These are phyloP conservation scores for Tipula helvola DNA, from an alignment of 2,888 invertebrate genomes.

Conservation along the genomic window DNA sequence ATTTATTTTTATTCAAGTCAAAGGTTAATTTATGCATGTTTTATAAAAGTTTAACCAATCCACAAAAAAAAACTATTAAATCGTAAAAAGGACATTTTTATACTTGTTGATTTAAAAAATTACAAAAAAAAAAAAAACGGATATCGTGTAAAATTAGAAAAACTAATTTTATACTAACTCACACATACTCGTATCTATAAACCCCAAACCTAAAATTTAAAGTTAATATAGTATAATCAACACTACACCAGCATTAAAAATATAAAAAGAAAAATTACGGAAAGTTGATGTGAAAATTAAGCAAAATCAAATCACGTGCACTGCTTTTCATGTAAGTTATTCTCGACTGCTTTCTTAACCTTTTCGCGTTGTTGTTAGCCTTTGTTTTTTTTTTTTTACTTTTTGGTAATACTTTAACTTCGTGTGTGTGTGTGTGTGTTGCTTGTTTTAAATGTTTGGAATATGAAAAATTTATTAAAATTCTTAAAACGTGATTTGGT, in stretches of 20 bases:
- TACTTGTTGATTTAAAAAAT: not conserved
- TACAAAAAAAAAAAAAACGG: not conserved
- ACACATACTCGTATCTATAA: not conserved
- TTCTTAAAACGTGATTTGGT: constrained; percentile 6
- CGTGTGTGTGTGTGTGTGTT: not conserved
- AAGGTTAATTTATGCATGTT: not conserved
- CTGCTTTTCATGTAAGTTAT: not conserved
- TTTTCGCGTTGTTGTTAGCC: no score
- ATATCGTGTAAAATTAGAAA: not conserved
- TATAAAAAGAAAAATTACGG: not conserved
- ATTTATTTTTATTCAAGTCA: not conserved
- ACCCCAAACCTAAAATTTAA: not conserved
- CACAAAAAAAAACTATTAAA: not conserved
- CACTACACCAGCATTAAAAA: not conserved
- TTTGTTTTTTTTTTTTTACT: no score
- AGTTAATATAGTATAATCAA: not conserved
- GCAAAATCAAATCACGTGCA: not conserved
- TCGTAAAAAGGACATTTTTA: not conserved
- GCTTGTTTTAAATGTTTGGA: not conserved
- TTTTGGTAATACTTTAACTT: no score
- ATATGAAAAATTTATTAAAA: constrained; percentile 5
- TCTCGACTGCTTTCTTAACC: constrained; percentile 4
- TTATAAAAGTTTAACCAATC: not conserved
- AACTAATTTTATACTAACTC: not conserved
- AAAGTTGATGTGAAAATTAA: not conserved